phyloP scores from a whole-genome alignment of 1,140 invertebrate genomes.

The Trichonephila clavata region DNA sequence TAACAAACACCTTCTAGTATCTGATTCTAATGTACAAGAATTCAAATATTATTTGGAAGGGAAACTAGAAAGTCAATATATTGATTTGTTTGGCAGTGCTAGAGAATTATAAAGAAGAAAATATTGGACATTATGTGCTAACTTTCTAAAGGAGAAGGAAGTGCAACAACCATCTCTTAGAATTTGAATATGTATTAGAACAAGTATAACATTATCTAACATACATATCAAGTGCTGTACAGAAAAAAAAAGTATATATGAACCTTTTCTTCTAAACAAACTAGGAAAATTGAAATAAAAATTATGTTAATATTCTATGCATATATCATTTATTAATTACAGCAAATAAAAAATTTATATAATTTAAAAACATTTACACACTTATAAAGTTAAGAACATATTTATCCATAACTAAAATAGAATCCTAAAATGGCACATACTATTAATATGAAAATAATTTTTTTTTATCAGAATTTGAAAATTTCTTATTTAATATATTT shows the following conservation, averaged over 20 bases:
- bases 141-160: slow-evolving; percentile 1
- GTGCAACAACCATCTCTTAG: slow-evolving; percentile 70
- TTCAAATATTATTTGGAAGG: background rate
- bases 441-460: slow-evolving; percentile 45
- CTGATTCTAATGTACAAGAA: background rate
- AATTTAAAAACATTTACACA: background rate
- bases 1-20: background rate
- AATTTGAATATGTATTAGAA: slow-evolving; percentile 61
- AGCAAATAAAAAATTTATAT: background rate
- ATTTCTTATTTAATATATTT: slow-evolving; percentile 22
- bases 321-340: background rate
- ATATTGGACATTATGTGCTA: slow-evolving; percentile 46
- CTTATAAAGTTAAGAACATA: background rate
- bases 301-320: background rate
- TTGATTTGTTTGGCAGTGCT: slow-evolving; percentile 48
- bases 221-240: slow-evolving; percentile 60
- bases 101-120: slow-evolving; percentile 21
- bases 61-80: slow-evolving; percentile 30
- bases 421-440: slow-evolving; percentile 10
- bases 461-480: background rate
- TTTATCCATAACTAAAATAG: background rate
- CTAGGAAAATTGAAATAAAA: background rate
- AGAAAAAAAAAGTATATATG: slow-evolving; percentile 61
- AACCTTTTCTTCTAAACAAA: background rate
- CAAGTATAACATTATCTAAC: slow-evolving; percentile 48